Conservation (phyloP, 2,888 invertebrate species). For the Eremobia ochroleuca region DNA sequence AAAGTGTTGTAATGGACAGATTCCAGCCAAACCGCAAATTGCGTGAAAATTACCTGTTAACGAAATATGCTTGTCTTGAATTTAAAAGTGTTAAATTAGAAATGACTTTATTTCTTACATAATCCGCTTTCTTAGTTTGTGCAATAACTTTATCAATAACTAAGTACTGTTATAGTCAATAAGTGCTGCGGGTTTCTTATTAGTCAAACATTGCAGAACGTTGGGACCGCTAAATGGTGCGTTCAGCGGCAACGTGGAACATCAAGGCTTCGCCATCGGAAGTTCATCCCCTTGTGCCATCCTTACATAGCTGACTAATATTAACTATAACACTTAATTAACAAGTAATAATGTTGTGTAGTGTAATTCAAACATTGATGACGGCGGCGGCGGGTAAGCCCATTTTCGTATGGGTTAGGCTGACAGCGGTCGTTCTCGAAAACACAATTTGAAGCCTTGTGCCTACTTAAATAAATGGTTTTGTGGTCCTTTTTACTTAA, state of each 20-base stretch:
- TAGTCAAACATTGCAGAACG: slow-evolving; percentile 31
- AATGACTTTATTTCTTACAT: slow-evolving; percentile 11
- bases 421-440: neutral
- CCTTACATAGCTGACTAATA: neutral
- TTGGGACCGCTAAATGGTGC: neutral
- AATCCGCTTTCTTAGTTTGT: neutral
- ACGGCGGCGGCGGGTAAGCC: neutral
- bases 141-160: neutral
- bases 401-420: neutral
- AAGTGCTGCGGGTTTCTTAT: neutral
- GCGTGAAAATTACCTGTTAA: neutral
- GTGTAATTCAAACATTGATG: slow-evolving; percentile 7
- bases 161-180: neutral
- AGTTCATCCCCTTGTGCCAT: slow-evolving; percentile 12
- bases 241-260: slow-evolving; percentile 20
- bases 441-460: neutral
- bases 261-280: slow-evolving; percentile 25
- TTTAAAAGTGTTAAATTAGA: neutral
- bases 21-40: slow-evolving; percentile 26
- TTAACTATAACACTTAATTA: neutral
- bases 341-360: slow-evolving; percentile 2
- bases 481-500: neutral
- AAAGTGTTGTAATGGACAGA: slow-evolving; percentile 6
- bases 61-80: neutral
- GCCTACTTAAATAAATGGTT: neutral